These are phyloP conservation scores for Girardia tigrina DNA, from an alignment of 2,888 invertebrate genomes.

Conservation along the genomic window DNA sequence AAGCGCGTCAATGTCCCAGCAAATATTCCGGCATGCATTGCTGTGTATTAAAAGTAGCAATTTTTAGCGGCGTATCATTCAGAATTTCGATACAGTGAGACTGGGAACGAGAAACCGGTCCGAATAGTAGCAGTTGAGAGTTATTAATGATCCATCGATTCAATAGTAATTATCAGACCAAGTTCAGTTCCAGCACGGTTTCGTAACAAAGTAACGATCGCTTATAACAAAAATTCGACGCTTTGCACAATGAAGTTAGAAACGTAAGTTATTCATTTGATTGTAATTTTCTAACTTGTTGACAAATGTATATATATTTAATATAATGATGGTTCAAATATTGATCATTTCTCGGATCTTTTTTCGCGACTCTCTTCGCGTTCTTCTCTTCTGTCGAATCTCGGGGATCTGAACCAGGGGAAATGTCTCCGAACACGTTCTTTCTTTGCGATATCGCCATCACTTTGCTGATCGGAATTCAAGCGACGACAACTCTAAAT, in stretches of 20 bases:
- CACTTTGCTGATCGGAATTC: no score
- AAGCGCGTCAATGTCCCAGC: constrained; percentile 23
- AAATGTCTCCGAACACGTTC: no score
- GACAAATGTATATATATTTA: no score
- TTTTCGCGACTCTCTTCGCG: no score
- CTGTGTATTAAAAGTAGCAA: constrained; percentile 23
- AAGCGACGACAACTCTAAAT: no score
- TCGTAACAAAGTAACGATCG: constrained; percentile 23
- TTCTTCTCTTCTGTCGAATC: no score
- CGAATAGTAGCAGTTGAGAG: constrained; percentile 23
- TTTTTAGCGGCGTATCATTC: constrained; percentile 19
- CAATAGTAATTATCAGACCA: constrained; percentile 19
- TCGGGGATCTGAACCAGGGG: no score
- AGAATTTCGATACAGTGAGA: not conserved
- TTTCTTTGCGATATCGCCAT: no score
- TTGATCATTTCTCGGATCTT: no score
- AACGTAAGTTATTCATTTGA: constrained; percentile 23
- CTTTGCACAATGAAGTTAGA: not conserved
- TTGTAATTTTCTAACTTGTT: not conserved
- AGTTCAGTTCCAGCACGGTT: constrained; percentile 19
- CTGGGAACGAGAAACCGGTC: constrained; percentile 16
- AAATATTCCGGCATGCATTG: constrained; percentile 9
- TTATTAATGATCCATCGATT: constrained; percentile 23
- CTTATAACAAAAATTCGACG: constrained; percentile 18
- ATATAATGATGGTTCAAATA: no score